Conservation (phyloP, 1,140 invertebrate species). For the Habropoda laboriosa region DNA sequence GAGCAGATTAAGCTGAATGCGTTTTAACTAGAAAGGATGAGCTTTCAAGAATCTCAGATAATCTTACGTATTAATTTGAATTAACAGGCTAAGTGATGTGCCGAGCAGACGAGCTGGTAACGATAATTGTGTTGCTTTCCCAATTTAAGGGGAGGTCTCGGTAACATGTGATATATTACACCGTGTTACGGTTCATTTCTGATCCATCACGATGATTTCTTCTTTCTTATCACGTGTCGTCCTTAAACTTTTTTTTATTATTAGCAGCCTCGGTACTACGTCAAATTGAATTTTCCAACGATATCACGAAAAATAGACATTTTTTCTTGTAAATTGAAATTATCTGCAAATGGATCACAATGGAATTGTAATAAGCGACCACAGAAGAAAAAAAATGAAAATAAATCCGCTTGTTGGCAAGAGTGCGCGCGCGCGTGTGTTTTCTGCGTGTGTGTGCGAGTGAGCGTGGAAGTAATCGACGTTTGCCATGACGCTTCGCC, state of each 20-base stretch:
- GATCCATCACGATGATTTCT: slow-evolving; percentile 2
- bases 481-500: slow-evolving; percentile 81
- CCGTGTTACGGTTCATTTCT: slow-evolving; percentile 49
- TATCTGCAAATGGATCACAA: not conserved
- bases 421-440: slow-evolving; percentile 69
- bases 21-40: slow-evolving; percentile 61
- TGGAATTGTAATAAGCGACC: slow-evolving; percentile 28
- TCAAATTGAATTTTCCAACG: too few species aligned
- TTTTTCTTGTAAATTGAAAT: too few species aligned
- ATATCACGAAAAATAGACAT: too few species aligned
- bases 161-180: slow-evolving; percentile 57
- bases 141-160: slow-evolving; percentile 38
- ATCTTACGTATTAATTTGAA: slow-evolving; percentile 67
- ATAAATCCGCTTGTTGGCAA: slow-evolving; percentile 68
- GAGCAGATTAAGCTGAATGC: slow-evolving; percentile 59
- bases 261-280: too few species aligned
- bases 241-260: too few species aligned
- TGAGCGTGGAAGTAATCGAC: slow-evolving; percentile 72
- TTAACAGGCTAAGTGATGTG: slow-evolving; percentile 66
- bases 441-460: slow-evolving; percentile 75
- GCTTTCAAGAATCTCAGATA: slow-evolving; percentile 63
- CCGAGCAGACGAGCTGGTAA: slow-evolving; percentile 63
- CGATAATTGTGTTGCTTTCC: slow-evolving; percentile 64
- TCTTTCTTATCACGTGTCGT: not conserved
- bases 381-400: too few species aligned